Evolutionary conservation across 2,113 vertebrate genomes (phyloP), one percentile per base, ranked within the genome.

Genomic region (Corythornis madagascariensis): DNA sequence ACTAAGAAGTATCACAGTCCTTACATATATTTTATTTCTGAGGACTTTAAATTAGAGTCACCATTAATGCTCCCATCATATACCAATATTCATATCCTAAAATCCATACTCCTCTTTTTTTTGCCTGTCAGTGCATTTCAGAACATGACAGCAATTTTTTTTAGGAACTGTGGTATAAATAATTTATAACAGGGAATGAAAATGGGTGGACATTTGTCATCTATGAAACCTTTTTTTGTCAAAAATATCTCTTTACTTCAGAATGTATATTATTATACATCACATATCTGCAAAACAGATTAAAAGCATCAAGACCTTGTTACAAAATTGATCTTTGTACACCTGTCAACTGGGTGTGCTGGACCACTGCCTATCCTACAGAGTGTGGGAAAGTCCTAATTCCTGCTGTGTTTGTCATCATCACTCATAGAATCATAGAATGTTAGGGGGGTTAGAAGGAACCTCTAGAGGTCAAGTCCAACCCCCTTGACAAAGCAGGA

Each of bases 191-290:
- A 73, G 16, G 1, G 24, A 87, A 63, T 33, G 16, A 59, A 90
- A 67, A 76, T 86, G 25, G 48, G 21, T 42, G 13, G 25, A 52
- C 22, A 24, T 80, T 82, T 71, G 14, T 66, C 33, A 85, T 20
- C 45, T 76, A 13, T 43, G 21, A 67, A 69, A 63, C 6, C 6
- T 87, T 75, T 63, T 82, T 50, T 75, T 20, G 17, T 75, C 85
- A 43, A 76, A 89, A 85, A 70, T 35, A 73, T 13, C 6, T 79
- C 84, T 80, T 84, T 50, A 31, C 18, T 84, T 85, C n/a, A 57
- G 22, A 40, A 80, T 83, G 76, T 40, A 9, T 76, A 48, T 65
- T 78, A 31, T 78, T 81, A 20, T 79, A 40, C 26, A 70, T 83
- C 31, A 63, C 42, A 19, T 71, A 52, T 40, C 52, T 66, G 26